A percentile compares a stretch with the other conserved stretches of the same genome.
These are phyloP conservation scores for Solenodon paradoxus DNA, from an alignment of 2,113 vertebrate genomes.

Conservation along the genomic window DNA sequence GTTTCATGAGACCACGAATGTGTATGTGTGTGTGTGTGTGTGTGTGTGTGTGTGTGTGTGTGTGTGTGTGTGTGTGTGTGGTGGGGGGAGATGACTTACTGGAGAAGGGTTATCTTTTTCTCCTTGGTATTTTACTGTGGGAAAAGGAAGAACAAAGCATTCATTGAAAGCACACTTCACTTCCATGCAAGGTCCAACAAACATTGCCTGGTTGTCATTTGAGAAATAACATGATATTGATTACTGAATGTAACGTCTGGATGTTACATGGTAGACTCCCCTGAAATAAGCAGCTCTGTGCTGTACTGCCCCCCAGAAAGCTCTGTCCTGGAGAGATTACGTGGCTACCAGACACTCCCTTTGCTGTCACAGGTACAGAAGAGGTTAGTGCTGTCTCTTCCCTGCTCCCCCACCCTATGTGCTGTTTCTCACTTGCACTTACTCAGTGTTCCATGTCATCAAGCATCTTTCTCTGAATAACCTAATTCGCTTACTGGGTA, in stretches of 20 bases:
- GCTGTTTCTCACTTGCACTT: background rate
- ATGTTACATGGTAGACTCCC: background rate
- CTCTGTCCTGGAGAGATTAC: background rate
- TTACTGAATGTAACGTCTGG: background rate
- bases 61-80: too few relatives aligned
- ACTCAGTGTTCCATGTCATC: background rate
- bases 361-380: background rate
- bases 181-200: background rate
- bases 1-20: background rate
- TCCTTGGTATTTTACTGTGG: background rate
- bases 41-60: too few relatives aligned
- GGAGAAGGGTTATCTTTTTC: background rate
- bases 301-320: background rate
- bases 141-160: background rate
- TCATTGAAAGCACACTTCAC: background rate
- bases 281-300: background rate
- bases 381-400: background rate
- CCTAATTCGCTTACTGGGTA: background rate
- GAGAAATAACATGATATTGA: background rate
- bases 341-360: background rate
- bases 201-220: background rate
- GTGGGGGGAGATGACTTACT: background rate
- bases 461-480: background rate
- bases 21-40: too few relatives aligned
- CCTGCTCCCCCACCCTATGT: too few relatives aligned